Conservation (phyloP, 2,113 vertebrate species). For the Antechinus stuartii region DNA sequence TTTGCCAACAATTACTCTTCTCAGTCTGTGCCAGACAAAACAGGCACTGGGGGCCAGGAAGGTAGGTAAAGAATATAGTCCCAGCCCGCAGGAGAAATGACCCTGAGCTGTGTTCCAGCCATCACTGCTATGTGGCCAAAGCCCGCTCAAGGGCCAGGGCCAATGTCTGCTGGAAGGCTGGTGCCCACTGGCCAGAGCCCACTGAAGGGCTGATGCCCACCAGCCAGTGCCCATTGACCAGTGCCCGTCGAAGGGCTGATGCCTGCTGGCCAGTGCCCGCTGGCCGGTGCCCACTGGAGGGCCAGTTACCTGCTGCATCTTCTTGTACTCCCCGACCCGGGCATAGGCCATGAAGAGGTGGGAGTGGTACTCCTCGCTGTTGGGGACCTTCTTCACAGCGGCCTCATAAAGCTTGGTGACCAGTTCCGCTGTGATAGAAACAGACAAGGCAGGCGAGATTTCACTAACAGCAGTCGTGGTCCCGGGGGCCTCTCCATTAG, state of each 20-base stretch:
- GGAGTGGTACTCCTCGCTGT: constrained; percentile 98
- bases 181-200: too few relatives aligned
- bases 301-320: constrained; percentile 96
- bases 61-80: not conserved
- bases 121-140: too few relatives aligned
- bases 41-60: not conserved
- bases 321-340: constrained; percentile 98
- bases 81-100: too few relatives aligned
- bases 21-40: not conserved
- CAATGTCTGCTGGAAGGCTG: too few relatives aligned
- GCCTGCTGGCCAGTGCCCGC: too few relatives aligned
- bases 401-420: constrained; percentile 98
- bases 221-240: too few relatives aligned
- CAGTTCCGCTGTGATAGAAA: constrained; percentile 91
- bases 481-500: not conserved
- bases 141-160: too few relatives aligned
- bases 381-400: constrained; percentile 97
- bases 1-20: not conserved
- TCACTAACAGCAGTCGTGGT: not conserved
- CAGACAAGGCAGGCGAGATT: constrained; percentile 1
- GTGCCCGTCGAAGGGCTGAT: too few relatives aligned
- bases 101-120: too few relatives aligned
- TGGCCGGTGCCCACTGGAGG: not conserved
- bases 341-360: constrained; percentile 99
- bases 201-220: too few relatives aligned